Evolutionary conservation across 1,140 invertebrate genomes (phyloP), one percentile per base, ranked within the genome.

Genomic region (Papilio dardanus): DNA sequence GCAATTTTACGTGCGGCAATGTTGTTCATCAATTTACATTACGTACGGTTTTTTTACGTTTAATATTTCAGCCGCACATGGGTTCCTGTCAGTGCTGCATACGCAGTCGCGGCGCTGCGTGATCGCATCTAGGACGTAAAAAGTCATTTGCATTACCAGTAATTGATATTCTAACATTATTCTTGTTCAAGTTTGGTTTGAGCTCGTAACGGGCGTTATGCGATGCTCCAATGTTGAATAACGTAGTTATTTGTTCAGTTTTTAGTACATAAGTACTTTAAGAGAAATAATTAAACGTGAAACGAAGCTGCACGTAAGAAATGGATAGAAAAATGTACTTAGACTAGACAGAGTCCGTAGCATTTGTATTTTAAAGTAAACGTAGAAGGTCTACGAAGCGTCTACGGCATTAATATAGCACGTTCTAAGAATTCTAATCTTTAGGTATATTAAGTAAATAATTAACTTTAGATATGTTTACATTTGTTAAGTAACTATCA

Each of bases 1-100:
- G 92, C 92, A 93, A 93, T 91, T 93, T 92, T 93, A 93, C 92
- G 92, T 93, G 92, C 86, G 80, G 75, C 81, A 79, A 90, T 91
- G 88, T 85, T 84, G 81, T 82, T 81, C 79, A 76, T 87, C 84
- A 91, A 62, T 90, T 90, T 85, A 85, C 84, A 86, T 87, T 78
- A 79, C 77, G 83, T 79, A 80, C 84, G 81, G 76, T 83, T 80
- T 75, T 71, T 79, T 81, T 79, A n/a, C 58, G 77, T 78, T 79
- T 79, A 66, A 76, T 79, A 76, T 77, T 76, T 78, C 68, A 78
- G 77, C 74, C 46, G 42, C 74, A 71, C 68, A 78, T 78, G 74
- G 73, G 69, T 79, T 78, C 75, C 71, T 78, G 75, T 71, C 42
- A 33, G 14, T 24, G 54, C 30, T 30, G 71, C 58, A 46, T 50